Evolutionary conservation across 2,888 invertebrate species (phyloP).

Genomic region (Synergus itoensis): DNA sequence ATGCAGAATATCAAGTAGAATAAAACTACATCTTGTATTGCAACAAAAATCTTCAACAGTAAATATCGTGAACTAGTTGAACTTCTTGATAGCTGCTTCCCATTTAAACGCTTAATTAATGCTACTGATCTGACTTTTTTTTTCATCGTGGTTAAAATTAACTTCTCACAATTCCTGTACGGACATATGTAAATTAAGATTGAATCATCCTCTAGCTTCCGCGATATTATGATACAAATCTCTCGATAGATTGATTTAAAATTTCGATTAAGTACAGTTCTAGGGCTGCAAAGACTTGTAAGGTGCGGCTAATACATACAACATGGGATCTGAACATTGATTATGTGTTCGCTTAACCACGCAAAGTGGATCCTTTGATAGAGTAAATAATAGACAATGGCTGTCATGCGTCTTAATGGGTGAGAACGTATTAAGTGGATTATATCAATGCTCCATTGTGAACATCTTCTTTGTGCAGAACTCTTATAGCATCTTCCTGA

Average conservation of each 20-base stretch:
- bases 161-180: too few species aligned
- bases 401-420: background rate
- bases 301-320: constrained; percentile 2
- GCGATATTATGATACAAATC: background rate
- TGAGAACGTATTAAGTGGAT: background rate
- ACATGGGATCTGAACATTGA: background rate
- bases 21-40: background rate
- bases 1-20: background rate
- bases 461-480: background rate
- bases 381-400: constrained; percentile 3
- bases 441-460: constrained; percentile 3
- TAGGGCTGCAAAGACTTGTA: background rate
- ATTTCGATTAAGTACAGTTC: background rate
- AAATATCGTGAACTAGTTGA: too few species aligned
- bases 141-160: too few species aligned
- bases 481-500: background rate
- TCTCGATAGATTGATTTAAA: background rate
- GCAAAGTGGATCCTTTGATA: background rate
- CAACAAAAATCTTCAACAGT: too few species aligned
- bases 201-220: background rate
- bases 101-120: too few species aligned
- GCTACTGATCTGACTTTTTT: too few species aligned
- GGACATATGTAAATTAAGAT: background rate
- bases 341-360: constrained; percentile 1
- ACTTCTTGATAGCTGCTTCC: too few species aligned